Percentiles rank a stretch among this genome's conserved stretches.
Conservation (phyloP, 2,113 vertebrate species). For the Planiliza haematocheilus region DNA sequence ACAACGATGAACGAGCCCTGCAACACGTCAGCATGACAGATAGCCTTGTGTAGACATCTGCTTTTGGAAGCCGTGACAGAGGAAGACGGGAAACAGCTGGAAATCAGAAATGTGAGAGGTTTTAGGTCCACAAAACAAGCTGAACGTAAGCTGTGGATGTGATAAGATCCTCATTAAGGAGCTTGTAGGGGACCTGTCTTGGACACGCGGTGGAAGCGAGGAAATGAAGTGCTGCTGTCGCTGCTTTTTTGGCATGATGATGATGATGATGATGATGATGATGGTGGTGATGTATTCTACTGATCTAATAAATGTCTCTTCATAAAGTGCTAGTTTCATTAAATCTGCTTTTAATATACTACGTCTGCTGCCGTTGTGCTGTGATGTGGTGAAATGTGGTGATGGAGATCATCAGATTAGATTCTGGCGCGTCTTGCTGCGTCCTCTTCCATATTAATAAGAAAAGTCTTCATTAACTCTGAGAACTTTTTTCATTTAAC, state of each 20-base stretch:
- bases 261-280: constrained; percentile 82
- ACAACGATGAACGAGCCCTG: constrained; percentile 65
- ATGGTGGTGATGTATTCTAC: constrained; percentile 90
- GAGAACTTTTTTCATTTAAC: constrained; percentile 2
- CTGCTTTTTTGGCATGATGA: constrained; percentile 87
- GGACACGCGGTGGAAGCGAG: constrained; percentile 70
- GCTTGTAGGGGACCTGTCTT: constrained; percentile 35
- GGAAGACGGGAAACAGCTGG: constrained; percentile 55
- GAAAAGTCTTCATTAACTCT: constrained; percentile 7
- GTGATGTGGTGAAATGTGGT: constrained; percentile 7
- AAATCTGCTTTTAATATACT: constrained; percentile 55
- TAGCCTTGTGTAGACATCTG: constrained; percentile 54
- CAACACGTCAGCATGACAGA: constrained; percentile 65
- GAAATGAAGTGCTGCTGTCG: constrained; percentile 89
- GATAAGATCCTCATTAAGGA: constrained; percentile 48
- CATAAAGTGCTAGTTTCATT: constrained; percentile 86
- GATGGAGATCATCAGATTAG: constrained; percentile 42
- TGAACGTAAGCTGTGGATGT: constrained; percentile 35
- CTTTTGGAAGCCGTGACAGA: constrained; percentile 30
- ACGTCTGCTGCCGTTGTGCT: constrained; percentile 13
- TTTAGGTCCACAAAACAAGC: constrained; percentile 32
- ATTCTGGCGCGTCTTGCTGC: constrained; percentile 9
- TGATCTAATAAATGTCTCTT: constrained; percentile 98
- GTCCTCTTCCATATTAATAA: constrained; percentile 14
- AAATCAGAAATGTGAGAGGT: constrained; percentile 41